Evolutionary conservation across 2,888 invertebrate species (phyloP), one percentile per base, ranked within the genome.

Genomic region (Ernsta delagoae): DNA sequence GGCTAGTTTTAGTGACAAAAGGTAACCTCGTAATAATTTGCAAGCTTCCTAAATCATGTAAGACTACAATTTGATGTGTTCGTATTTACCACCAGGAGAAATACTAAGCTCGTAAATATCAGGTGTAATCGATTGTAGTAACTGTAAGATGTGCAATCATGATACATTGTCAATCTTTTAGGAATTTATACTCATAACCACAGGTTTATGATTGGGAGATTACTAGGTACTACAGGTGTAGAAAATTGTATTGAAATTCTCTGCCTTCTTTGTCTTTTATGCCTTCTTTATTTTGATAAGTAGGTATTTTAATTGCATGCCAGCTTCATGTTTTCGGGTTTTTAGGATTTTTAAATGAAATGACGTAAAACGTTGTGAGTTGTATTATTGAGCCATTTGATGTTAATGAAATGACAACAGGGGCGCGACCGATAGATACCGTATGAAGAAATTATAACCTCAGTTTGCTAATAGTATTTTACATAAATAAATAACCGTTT

Each of bases 111-210:
- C 76, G 76, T 71, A 87, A 88, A 88, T 79, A 86, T 81, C 86
- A 87, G 85, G 85, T 85, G 67, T 86, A 87, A 89, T 88, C 74
- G 81, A 79, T 79, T 78, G 82, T 85, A 77, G 31, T 11, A 54
- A 54, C 75, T 73, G 76, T 72, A 79, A 85, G 86, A 79, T 81
- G 79, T 79, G 78, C 77, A 79, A 84, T 80, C 65, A 65, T 72
- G 75, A 81, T 79, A 78, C 76, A 84, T 84, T 87, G 85, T 85
- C 83, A 84, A 83, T 83, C 75, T 77, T 70, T 81, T 83, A 78
- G 77, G 81, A 84, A 83, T 78, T 73, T 80, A 81, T 75, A 45
- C 24, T 60, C 3, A 31, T n/a, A 60, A 24, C 65, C 64, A 57
- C 53, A 65, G 9, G 59, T 60, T 36, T 48, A 45, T 64, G 57